Base-by-base conservation (phyloP, 2,113 vertebrate genomes). In the Microcebus tavaratra region DNA sequence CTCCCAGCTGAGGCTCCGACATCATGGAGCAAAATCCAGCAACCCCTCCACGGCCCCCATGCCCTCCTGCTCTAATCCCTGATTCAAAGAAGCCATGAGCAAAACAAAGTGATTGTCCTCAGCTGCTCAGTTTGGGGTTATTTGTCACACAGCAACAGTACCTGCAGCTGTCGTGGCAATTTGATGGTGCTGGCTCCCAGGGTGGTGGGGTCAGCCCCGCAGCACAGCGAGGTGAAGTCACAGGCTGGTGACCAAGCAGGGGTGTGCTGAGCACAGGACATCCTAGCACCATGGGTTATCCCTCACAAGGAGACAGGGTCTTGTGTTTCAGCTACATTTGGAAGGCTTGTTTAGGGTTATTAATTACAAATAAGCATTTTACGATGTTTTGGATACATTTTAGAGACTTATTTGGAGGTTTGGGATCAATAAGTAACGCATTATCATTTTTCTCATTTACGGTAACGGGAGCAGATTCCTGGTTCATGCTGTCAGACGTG, bases 111-210 rank as follows among this genome's bases (percentile, higher is more conserved):
- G 17, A 25, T 12, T 21, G 50, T 20, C 25, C 53, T 55, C 20
- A 57, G 14, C 25, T 15, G 3, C 25, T 55, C 6, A 2, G 15
- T 20, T 36, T 12, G 17, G 14, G 36, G 48, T 39, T n/a, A 39
- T 36, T 36, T 68, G 70, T 87, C 50, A 87, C 34, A 55, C n/a
- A 31, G 36, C 36, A 31, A 9, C 11, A 42, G 50, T 21, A 23
- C 45, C n/a, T 39, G 10, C 15, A 29, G 27, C 68, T 2, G 2
- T 13, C 1, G 21, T 0, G 6, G 17, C 4, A 4, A 57, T 21
- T 53, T 72, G 27, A 11, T 31, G 17, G 10, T 29, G n/a, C n/a
- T 42, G n/a, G 10, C 42, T 57, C 67, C 6, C 18, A 55, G 67
- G 36, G 50, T 11, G 4, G 20, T 23, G 12, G 9, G 36, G 79